Base-by-base conservation (phyloP, 2,888 invertebrate species). In the Gisinianus flammeolus region DNA sequence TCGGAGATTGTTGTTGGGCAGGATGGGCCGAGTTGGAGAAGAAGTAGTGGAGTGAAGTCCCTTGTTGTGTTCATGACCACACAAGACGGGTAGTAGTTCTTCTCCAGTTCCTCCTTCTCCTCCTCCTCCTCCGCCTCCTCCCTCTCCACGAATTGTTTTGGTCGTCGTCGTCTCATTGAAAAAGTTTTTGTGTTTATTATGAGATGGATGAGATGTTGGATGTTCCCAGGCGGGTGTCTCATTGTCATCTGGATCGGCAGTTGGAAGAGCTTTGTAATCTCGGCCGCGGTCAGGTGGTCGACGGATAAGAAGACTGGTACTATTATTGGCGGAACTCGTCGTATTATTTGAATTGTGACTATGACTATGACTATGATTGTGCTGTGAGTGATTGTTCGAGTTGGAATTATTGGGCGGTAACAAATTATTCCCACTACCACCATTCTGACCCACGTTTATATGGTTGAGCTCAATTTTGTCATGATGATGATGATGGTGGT, bases 231-330 rank as follows among this genome's bases (percentile, higher is more conserved):
- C 69, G 5, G 35, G 31, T 54, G 33, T 26, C 8, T 75, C 76
- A 52, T 79, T 75, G 58, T 83, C 82, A 72, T 83, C 83, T 30
- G 82, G 82, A 62, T 83, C 83, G 31, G 62, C 54, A 22, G 82
- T 82, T 26, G 83, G 83, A n/a, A 83, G 64, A 30, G 83, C 83
- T 79, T 80, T 81, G 79, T 83, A 83, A 64, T 81, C 81, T 66
- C 76, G 58, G 26, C 33, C 35, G n/a, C 69, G 44, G 8, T 67
- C 67, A 16, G 66, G 35, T 12, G 70, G 44, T 33, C 73, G 30
- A 1, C 75, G 52, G 10, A 54, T 30, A 30, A 31, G 24, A 31
- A 35, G 33, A 62, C 30, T 28, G n/a, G 4, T 52, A 30, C 19
- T 66, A 35, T 19, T 16, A 52, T 66, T 75, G 44, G 22, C 10